These are phyloP conservation scores for Sphaerophoria taeniata DNA, from an alignment of 2,888 invertebrate species.

Conservation along the genomic window DNA sequence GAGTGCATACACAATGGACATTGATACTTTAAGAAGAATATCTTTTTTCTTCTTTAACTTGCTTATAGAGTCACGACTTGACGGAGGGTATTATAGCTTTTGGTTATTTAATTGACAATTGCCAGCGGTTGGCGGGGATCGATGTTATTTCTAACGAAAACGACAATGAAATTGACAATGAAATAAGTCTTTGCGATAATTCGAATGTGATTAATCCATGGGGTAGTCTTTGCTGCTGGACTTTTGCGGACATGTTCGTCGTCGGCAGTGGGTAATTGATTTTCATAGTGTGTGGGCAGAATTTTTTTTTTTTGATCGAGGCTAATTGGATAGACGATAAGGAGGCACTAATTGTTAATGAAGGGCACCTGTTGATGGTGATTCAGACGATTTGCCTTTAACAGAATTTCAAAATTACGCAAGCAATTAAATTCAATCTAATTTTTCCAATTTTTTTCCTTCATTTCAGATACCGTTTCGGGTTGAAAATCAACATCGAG, in stretches of 20 bases:
- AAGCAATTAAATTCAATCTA: background rate
- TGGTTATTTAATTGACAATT: conserved; percentile 63
- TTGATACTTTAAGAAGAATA: conserved; percentile 15
- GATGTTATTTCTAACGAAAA: conserved; percentile 34
- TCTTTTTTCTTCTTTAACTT: background rate
- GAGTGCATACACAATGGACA: conserved; percentile 19
- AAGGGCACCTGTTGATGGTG: conserved; percentile 34
- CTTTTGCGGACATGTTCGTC: background rate
- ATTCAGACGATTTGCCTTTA: background rate
- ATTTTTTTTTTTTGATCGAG: background rate
- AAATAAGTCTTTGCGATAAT: conserved; percentile 32
- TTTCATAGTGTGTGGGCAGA: conserved; percentile 48
- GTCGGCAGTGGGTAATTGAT: background rate
- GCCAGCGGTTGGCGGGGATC: conserved; percentile 19
- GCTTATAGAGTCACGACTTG: conserved; percentile 34
- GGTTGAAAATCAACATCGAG: conserved; percentile 23
- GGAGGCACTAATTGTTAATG: conserved; percentile 21
- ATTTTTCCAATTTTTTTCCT: background rate
- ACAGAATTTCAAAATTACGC: too few species aligned
- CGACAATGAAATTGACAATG: background rate
- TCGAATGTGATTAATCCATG: conserved; percentile 58
- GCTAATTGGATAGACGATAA: conserved; percentile 17
- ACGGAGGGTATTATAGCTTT: conserved; percentile 30
- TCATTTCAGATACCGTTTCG: conserved; percentile 51
- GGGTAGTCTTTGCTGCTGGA: conserved; percentile 13